A percentile compares a stretch with the other conserved stretches of the same genome.
Evolutionary conservation across 2,113 vertebrate genomes (phyloP).

Genomic region (Callipepla squamata): DNA sequence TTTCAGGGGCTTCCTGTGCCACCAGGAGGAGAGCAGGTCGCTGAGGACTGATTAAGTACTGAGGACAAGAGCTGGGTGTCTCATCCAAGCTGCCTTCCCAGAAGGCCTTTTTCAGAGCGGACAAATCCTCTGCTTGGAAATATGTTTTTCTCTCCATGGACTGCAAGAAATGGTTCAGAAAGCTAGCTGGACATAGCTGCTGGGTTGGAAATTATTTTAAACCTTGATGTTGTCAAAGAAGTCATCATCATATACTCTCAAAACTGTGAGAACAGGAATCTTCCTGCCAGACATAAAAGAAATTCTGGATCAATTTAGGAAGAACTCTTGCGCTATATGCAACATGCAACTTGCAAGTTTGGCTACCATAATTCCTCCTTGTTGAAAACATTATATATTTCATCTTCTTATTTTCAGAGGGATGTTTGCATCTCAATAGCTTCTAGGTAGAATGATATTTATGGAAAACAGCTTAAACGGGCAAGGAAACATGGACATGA

Average conservation of each 20-base stretch:
- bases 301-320: background rate
- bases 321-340: background rate
- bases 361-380: background rate
- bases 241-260: background rate
- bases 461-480: background rate
- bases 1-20: background rate
- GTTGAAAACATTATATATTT: background rate
- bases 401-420: background rate
- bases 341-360: background rate
- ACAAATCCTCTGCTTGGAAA: background rate
- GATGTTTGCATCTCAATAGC: background rate
- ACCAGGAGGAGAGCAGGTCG: background rate
- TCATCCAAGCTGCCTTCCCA: background rate
- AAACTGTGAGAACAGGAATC: background rate
- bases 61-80: background rate
- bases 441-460: background rate
- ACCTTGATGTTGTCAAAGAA: background rate
- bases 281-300: background rate
- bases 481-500: background rate
- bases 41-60: background rate
- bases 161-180: background rate
- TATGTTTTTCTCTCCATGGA: accelerated
- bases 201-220: background rate
- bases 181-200: background rate
- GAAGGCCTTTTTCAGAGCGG: background rate